These are phyloP conservation scores for Physeter macrocephalus DNA, from an alignment of 2,113 vertebrate genomes.

Conservation along the genomic window DNA sequence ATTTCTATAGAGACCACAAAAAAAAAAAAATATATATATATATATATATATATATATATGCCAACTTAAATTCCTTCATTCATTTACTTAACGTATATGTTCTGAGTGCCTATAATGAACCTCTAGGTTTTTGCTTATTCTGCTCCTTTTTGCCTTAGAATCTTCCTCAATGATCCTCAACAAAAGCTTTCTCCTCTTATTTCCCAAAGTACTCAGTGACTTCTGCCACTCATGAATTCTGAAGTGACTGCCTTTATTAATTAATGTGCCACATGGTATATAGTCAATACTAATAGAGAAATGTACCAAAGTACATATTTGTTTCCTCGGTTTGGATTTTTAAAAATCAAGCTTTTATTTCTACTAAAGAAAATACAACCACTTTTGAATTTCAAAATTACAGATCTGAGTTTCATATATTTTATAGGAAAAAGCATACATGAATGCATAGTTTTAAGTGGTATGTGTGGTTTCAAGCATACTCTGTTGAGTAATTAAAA, in stretches of 20 bases:
- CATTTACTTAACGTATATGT: not conserved
- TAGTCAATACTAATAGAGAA: not conserved
- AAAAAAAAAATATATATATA: too few species aligned
- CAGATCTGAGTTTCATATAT: not conserved
- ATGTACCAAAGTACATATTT: not conserved
- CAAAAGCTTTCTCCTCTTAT: not conserved
- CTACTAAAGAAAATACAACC: not conserved
- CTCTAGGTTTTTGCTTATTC: not conserved
- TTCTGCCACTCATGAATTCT: not conserved
- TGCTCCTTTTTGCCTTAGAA: not conserved
- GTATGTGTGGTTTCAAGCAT: conserved; percentile 1
- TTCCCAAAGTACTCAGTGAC: not conserved
- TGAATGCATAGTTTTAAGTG: not conserved
- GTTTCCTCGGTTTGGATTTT: not conserved
- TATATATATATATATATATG: too few species aligned
- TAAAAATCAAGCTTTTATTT: not conserved
- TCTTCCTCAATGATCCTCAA: not conserved
- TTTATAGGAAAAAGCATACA: not conserved
- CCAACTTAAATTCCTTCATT: not conserved
- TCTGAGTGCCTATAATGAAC: not conserved
- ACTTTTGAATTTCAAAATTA: not conserved
- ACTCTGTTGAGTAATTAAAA: not conserved
- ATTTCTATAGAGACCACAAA: too few species aligned
- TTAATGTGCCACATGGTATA: not conserved
- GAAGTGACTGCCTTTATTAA: not conserved